phyloP scores from a whole-genome alignment of 2,113 vertebrate species.

The Boulengeromyrus knoepffleri region DNA sequence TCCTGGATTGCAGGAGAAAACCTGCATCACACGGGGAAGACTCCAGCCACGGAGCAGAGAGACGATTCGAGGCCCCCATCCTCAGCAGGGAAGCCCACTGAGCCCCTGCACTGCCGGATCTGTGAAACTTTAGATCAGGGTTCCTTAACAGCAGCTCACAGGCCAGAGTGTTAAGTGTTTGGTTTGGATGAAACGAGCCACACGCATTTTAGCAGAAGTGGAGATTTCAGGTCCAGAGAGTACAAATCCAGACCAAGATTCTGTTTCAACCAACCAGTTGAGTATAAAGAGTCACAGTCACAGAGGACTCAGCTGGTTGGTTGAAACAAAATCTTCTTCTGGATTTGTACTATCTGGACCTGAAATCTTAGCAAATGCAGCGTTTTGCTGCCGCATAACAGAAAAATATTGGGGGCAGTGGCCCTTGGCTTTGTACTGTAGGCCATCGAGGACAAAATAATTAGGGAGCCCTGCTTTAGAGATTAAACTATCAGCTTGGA shows the following conservation, averaged over 20 bases:
- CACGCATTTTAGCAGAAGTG: not conserved
- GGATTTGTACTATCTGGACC: not conserved
- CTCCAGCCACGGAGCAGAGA: not conserved
- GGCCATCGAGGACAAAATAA: not conserved
- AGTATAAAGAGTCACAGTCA: too few species aligned
- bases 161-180: not conserved
- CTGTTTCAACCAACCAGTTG: too few species aligned
- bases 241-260: too few species aligned
- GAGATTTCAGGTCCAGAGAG: too few species aligned
- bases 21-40: not conserved
- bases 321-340: too few species aligned
- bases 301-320: too few species aligned
- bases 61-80: not conserved
- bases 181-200: not conserved
- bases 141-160: not conserved
- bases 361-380: not conserved
- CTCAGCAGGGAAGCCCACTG: not conserved
- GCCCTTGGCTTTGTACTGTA: not conserved
- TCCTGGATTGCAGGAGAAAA: not conserved
- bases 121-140: not conserved
- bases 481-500: not conserved
- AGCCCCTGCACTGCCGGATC: not conserved
- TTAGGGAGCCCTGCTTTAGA: not conserved
- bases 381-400: not conserved
- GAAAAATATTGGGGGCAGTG: not conserved